These are phyloP conservation scores for Drosophila birchii DNA, from an alignment of 2,888 invertebrate genomes.

Conservation along the genomic window DNA sequence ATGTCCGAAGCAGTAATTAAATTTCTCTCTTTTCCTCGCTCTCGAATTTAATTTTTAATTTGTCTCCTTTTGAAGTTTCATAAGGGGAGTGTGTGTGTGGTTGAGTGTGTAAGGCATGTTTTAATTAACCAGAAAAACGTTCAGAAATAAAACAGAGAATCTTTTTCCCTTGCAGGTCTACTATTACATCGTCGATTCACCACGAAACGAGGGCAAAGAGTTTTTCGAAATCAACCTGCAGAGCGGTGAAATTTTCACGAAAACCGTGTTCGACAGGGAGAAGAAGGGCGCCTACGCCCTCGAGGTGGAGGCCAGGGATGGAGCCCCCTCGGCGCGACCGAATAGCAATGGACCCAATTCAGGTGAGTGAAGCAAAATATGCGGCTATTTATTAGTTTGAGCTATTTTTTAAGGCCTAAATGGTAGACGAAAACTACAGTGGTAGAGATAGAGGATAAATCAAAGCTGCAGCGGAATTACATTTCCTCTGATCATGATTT, in stretches of 20 bases:
- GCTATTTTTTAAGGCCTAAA: conserved; percentile 5
- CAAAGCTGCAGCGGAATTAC: background rate
- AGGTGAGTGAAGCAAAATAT: conserved; percentile 87
- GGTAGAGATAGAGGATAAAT: background rate
- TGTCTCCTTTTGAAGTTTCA: conserved; percentile 52
- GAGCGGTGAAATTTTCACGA: conserved; percentile 97
- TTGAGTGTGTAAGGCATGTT: conserved; percentile 44
- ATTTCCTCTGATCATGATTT: background rate
- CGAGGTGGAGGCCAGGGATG: conserved; percentile 98
- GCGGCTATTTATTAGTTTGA: background rate
- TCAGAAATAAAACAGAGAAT: conserved; percentile 22
- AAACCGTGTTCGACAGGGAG: conserved; percentile 98
- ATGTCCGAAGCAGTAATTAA: conserved; percentile 54
- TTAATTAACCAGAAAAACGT: conserved; percentile 59
- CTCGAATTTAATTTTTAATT: conserved; percentile 45
- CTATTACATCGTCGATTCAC: conserved; percentile 96
- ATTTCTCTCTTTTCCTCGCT: conserved; percentile 24
- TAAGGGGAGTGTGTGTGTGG: background rate
- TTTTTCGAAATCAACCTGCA: conserved; percentile 98
- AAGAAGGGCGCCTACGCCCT: conserved; percentile 98
- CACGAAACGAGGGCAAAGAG: conserved; percentile 96
- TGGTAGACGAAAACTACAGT: no score
- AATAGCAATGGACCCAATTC: conserved; percentile 98
- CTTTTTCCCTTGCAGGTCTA: conserved; percentile 89
- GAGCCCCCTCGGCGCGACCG: conserved; percentile 97